phyloP scores from a whole-genome alignment of 2,113 vertebrate species.

The Blennius ocellaris region DNA sequence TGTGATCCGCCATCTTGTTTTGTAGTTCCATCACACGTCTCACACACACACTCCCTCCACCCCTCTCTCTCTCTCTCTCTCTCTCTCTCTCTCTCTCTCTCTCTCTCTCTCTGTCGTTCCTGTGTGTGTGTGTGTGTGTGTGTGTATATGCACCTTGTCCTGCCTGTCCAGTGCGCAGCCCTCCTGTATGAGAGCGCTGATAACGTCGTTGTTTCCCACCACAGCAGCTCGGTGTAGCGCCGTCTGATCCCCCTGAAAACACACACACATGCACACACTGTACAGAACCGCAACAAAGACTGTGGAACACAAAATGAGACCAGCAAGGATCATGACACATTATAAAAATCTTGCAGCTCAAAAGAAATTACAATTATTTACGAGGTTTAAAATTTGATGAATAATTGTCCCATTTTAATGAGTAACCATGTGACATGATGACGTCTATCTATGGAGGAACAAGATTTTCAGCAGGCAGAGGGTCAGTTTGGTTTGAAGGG shows the following conservation, averaged over 20 bases:
- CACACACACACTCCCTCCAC: too few relatives aligned
- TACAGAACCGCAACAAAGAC: neutral
- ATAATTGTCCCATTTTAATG: too few relatives aligned
- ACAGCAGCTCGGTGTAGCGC: constrained; percentile 93
- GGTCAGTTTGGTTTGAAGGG: neutral
- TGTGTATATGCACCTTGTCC: too few relatives aligned
- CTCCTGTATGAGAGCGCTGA: constrained; percentile 91
- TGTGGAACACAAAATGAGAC: neutral
- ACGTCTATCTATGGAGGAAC: neutral
- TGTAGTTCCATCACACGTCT: too few relatives aligned
- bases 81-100: too few relatives aligned
- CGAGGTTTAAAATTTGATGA: neutral
- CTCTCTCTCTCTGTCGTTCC: too few relatives aligned
- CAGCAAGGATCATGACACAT: neutral
- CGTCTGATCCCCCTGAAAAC: constrained; percentile 91
- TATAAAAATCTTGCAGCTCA: neutral
- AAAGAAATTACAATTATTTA: constrained; percentile 1
- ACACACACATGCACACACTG: constrained; percentile 22
- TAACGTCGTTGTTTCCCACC: constrained; percentile 90
- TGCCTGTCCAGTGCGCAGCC: constrained; percentile 94
- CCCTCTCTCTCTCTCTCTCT: too few relatives aligned
- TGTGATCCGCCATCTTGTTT: too few relatives aligned
- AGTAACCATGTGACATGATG: too few relatives aligned
- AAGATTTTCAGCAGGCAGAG: neutral
- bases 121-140: too few relatives aligned